A percentile compares a stretch with the other conserved stretches of the same genome.
Evolutionary conservation across 2,113 vertebrate species (phyloP).

Genomic region (Micronycteris hirsuta): DNA sequence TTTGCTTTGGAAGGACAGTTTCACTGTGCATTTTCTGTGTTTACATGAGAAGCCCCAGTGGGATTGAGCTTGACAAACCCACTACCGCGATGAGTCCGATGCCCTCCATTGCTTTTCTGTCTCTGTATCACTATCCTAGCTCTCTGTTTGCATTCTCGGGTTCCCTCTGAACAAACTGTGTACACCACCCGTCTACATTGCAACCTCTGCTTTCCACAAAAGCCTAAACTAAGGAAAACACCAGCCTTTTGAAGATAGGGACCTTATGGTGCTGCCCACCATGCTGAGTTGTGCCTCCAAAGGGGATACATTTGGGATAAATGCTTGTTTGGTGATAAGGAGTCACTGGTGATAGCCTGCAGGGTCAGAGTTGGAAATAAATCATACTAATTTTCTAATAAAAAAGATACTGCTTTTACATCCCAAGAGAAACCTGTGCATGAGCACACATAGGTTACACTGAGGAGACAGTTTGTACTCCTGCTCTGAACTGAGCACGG

Average conservation of each 20-base stretch:
- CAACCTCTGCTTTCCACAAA: not conserved
- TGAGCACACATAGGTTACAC: not conserved
- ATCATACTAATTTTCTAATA: not conserved
- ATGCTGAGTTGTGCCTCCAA: not conserved
- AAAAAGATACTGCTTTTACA: not conserved
- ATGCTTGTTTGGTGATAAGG: not conserved
- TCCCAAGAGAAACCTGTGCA: not conserved
- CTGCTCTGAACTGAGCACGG: not conserved
- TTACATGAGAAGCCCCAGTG: rapidly evolving
- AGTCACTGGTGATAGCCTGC: not conserved
- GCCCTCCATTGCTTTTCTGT: not conserved
- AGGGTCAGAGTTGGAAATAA: not conserved
- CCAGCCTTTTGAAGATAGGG: not conserved
- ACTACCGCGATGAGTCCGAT: not conserved
- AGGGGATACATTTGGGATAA: not conserved
- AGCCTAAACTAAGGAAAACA: not conserved
- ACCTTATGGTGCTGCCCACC: not conserved
- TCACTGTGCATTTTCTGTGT: not conserved
- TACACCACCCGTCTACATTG: not conserved
- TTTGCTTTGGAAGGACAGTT: not conserved
- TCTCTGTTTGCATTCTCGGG: not conserved
- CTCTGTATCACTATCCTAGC: not conserved
- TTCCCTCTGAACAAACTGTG: not conserved
- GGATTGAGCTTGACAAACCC: not conserved
- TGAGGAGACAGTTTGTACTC: not conserved